A percentile compares a stretch with the other conserved stretches of the same genome.
Evolutionary conservation across 2,888 invertebrate species (phyloP).

Genomic region (Scaptomyza flava): DNA sequence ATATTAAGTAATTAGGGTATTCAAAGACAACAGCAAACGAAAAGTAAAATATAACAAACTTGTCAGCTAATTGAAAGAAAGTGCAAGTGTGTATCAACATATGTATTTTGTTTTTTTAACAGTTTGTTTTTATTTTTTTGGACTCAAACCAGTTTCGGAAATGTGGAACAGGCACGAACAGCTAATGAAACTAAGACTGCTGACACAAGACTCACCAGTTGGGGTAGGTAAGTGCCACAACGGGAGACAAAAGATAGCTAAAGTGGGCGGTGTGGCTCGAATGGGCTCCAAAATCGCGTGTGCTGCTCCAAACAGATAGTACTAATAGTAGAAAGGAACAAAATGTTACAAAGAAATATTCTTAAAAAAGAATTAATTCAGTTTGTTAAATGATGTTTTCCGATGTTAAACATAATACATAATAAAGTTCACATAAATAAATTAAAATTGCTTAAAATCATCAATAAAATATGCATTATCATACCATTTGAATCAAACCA

Average conservation of each 20-base stretch:
- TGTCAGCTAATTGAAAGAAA: constrained; percentile 70
- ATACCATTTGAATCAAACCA: too few relatives aligned
- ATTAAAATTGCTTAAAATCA: too few relatives aligned
- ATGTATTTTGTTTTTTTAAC: constrained; percentile 7
- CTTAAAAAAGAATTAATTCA: too few relatives aligned
- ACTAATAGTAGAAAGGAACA: neutral
- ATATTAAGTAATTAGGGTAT: constrained; percentile 67
- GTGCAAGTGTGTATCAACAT: constrained; percentile 63
- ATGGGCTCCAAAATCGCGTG: neutral
- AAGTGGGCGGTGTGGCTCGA: neutral
- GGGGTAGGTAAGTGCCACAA: constrained; percentile 59
- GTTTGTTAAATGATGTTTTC: neutral
- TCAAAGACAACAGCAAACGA: constrained; percentile 37
- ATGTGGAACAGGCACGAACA: constrained; percentile 40
- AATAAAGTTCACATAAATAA: too few relatives aligned
- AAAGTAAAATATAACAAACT: constrained; percentile 19
- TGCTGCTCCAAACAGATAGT: constrained; percentile 1
- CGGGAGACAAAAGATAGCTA: neutral
- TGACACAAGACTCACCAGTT: constrained; percentile 16
- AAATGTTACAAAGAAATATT: neutral
- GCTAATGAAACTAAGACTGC: constrained; percentile 1
- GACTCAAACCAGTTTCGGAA: constrained; percentile 57
- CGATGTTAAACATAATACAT: neutral
- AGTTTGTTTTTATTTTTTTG: constrained; percentile 1
- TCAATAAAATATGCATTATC: neutral